Base-by-base conservation (phyloP, 2,888 invertebrate genomes). In the Eugnorisma glareosa region DNA sequence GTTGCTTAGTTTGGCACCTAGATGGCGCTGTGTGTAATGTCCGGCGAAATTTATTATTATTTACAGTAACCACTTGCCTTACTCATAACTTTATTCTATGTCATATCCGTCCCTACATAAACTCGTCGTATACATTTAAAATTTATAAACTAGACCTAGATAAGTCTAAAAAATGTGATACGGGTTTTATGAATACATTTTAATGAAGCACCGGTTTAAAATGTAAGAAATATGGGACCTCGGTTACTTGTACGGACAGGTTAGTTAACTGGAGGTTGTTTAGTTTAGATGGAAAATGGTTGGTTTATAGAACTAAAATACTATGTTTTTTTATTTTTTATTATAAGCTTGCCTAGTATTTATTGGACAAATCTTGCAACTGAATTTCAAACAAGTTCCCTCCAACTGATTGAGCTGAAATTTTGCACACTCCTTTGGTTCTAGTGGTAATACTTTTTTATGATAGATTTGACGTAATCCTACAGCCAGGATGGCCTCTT, bases 181-280 rank as follows among this genome's bases (percentile, higher is more conserved):
- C 71, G 64, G 45, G 59, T 84, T 75, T 73, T 75, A 73, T 86
- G 87, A 85, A 85, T 77, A 74, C 54, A 85, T 86, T 86, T 75
- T 85, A 86, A 80, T 85, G 81, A 85, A 67, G 43, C 68, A 59
- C 18, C 45, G 73, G 45, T 57, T 71, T 82, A 63, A 75, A 86
- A 77, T 73, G 63, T 67, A 73, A 67, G 51, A 61, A 73, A 78
- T 69, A 71, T 71, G 72, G 24, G 0, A 28, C 18, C 28, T 51
- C 13, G 10, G 68, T 77, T 77, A 28, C 57, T 77, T 71, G 24
- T 31, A 35, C 57, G 37, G 73, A 59, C 69, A 37, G 69, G 82
- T 75, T 73, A 28, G 59, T 81, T 70, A 73, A 69, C 31, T 61
- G 18, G 40, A 4, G 40, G 31, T 83, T 72, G 28, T 78, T 63